Conservation (phyloP, 2,888 invertebrate species). For the Furcula furcula region DNA sequence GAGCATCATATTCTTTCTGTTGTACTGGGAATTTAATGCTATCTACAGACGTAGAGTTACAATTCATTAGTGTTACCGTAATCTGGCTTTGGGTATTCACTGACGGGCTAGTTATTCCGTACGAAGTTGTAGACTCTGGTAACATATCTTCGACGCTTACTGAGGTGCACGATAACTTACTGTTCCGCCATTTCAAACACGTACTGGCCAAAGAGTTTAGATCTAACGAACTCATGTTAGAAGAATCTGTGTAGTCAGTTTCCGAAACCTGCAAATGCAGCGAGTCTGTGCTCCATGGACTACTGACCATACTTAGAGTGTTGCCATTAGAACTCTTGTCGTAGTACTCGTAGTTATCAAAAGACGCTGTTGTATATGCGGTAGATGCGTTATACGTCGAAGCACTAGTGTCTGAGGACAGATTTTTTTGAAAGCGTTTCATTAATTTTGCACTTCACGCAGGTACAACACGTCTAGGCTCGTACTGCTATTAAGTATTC, state of each 20-base stretch:
- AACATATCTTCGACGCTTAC: constrained; percentile 6
- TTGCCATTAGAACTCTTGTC: no score
- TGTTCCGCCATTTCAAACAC: constrained; percentile 3
- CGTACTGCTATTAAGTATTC: no score
- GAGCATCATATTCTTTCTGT: neutral
- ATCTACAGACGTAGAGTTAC: neutral
- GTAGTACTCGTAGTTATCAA: neutral
- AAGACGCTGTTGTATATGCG: neutral
- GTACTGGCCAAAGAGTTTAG: no score
- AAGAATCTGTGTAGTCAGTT: no score
- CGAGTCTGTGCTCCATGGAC: constrained; percentile 52
- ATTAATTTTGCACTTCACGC: neutral
- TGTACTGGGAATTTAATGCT: constrained; percentile 7
- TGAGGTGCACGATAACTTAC: constrained; percentile 2
- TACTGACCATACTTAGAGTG: constrained; percentile 50
- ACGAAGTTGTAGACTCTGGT: constrained; percentile 33
- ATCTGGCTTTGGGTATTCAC: constrained; percentile 10
- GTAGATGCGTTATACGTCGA: neutral
- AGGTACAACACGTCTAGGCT: no score
- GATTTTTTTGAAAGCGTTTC: neutral
- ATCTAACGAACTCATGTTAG: no score
- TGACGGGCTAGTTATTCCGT: constrained; percentile 7
- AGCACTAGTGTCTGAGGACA: neutral
- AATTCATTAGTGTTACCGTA: constrained; percentile 14
- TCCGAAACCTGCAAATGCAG: constrained; percentile 15